These are phyloP conservation scores for Rhyacophila evoluta DNA, from an alignment of 2,888 invertebrate species.

Conservation along the genomic window DNA sequence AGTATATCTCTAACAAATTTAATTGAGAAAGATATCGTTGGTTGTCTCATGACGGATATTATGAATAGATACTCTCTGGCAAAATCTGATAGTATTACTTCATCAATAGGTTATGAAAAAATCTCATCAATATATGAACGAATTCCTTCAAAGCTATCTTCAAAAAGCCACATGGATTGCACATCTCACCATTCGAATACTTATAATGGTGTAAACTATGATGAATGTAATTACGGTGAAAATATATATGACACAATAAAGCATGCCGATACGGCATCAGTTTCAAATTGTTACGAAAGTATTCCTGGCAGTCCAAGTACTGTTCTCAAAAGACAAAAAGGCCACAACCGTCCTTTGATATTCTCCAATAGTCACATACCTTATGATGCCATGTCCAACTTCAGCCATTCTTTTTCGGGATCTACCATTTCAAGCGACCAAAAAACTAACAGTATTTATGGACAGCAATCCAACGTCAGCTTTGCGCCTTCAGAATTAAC, in stretches of 20 bases:
- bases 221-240: conserved; percentile 65
- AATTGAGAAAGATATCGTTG: not conserved
- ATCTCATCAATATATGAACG: conserved; percentile 68
- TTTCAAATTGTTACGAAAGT: conserved; percentile 74
- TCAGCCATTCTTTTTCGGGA: conserved; percentile 63
- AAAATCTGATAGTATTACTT: conserved; percentile 66
- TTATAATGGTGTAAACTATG: conserved; percentile 45
- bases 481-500: conserved; percentile 68
- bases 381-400: conserved; percentile 67
- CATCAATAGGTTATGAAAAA: conserved; percentile 67
- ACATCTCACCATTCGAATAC: not conserved
- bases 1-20: conserved; percentile 51
- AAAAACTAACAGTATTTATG: conserved; percentile 74
- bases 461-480: conserved; percentile 67
- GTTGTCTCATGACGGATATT: not conserved
- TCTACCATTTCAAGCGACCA: conserved; percentile 72
- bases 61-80: conserved; percentile 59
- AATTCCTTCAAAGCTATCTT: conserved; percentile 60
- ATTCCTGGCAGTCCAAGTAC: conserved; percentile 68
- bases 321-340: conserved; percentile 64
- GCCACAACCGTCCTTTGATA: conserved; percentile 62
- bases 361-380: conserved; percentile 61
- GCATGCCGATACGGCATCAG: conserved; percentile 66
- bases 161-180: not conserved
- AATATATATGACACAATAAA: conserved; percentile 76